Base-by-base conservation (phyloP, 2,797 vertebrate species). In the Prionace glauca region DNA sequence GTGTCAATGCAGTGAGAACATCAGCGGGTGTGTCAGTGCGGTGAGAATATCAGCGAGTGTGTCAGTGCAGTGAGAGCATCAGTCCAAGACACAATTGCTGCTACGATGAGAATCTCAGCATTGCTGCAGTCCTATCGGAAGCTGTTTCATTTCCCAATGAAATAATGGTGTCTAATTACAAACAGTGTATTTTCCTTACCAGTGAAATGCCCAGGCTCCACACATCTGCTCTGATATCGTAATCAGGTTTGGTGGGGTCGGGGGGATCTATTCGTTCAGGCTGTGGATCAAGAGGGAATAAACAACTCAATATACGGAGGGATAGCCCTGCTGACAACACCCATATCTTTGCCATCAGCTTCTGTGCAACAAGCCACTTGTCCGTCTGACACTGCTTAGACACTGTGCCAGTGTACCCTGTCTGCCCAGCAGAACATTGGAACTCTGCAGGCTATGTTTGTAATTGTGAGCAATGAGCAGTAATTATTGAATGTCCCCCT, bases 181-280 rank as follows among this genome's bases (percentile, higher is more conserved):
- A 9, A 67, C 11, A 22, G n/a, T 18, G 10, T 74, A 56, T 88
- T 96, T 97, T 56, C 86, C 97, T 97, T 97, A 99, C 99, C 98
- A 99, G 96, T 96, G 99, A 99, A 97, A 99, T 99, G 96, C 99
- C 99, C 18, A 99, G 98, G 97, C 99, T 99, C 99, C 99, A 99
- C 81, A 99, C 99, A 5, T 99, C 99, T 0, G 99, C 99, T 96
- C 99, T 98, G 97, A 99, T 99, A 97, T 99, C 99, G 60, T 99
- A 99, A 97, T 99, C 99, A 0, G 99, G 99, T 96, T 99, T 99
- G 96, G 98, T 99, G 96, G 99, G 99, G 96, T 99, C 99, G 11
- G 98, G 99, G 96, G 99, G 98, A 97, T 99, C 99, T 96, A 99
- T 99, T 97, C 99, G 98, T 97, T 99, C 99, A 71, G 99, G 99